A percentile compares a stretch with the other conserved stretches of the same genome.
Evolutionary conservation across 2,888 invertebrate genomes (phyloP).

Genomic region (Glyphotaelius pellucidus): DNA sequence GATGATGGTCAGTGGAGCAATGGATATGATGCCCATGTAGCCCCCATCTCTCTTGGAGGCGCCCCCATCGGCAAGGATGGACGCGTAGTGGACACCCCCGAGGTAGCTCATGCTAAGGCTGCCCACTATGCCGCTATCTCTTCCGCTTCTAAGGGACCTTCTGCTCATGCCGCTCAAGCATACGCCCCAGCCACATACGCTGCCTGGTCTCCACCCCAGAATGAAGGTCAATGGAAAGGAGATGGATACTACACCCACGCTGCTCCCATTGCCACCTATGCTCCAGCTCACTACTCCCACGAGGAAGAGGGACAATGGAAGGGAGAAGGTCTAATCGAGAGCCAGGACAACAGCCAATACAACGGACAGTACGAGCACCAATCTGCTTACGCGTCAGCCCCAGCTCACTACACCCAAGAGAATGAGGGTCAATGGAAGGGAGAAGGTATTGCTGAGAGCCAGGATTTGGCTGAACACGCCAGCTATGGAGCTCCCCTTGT

Average conservation of each 20-base stretch:
- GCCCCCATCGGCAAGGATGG: constrained; percentile 73
- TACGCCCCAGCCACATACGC: constrained; percentile 27
- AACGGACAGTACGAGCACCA: background rate
- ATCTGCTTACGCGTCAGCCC: background rate
- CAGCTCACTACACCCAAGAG: background rate
- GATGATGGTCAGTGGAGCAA: constrained; percentile 16
- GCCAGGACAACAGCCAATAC: constrained; percentile 50
- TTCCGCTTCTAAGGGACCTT: constrained; percentile 55
- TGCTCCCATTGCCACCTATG: constrained; percentile 21
- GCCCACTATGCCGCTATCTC: constrained; percentile 77
- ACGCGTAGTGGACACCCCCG: constrained; percentile 79
- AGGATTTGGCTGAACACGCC: constrained; percentile 67
- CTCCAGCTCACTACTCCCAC: constrained; percentile 17
- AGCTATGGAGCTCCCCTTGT: constrained; percentile 25
- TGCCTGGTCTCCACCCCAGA: background rate
- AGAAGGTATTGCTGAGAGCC: constrained; percentile 51
- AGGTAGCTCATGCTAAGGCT: constrained; percentile 79
- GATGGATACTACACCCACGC: constrained; percentile 24
- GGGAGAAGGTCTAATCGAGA: constrained; percentile 50
- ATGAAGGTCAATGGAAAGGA: constrained; percentile 50
- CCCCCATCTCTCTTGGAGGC: constrained; percentile 34
- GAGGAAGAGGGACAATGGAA: constrained; percentile 14
- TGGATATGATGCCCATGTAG: background rate
- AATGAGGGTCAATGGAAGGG: constrained; percentile 57
- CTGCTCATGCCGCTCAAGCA: background rate